Conservation (phyloP, 1,140 invertebrate species). For the Lasioglossum baleicum region DNA sequence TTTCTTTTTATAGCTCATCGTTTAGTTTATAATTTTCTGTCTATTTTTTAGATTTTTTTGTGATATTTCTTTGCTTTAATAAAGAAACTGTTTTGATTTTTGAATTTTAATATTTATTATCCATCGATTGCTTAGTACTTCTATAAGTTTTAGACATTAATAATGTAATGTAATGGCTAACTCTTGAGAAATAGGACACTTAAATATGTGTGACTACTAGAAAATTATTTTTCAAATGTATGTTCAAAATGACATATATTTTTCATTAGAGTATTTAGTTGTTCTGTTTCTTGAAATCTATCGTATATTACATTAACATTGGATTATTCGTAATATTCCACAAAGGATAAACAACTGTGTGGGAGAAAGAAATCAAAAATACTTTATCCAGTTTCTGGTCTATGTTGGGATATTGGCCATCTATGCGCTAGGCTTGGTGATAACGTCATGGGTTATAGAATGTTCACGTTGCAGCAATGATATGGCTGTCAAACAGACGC, state of each 20-base stretch:
- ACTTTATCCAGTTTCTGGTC: constrained; percentile 95
- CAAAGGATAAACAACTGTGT: constrained; percentile 96
- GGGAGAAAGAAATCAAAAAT: constrained; percentile 96
- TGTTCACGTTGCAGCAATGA: constrained; percentile 86
- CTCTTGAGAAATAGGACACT: background rate
- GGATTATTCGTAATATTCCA: constrained; percentile 52
- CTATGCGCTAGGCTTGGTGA: constrained; percentile 87
- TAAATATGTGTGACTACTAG: background rate
- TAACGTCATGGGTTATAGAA: constrained; percentile 88
- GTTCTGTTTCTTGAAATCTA: background rate
- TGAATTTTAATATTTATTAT: constrained; percentile 11
- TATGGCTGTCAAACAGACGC: constrained; percentile 85
- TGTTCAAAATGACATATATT: background rate
- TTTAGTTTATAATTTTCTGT: constrained; percentile 19
- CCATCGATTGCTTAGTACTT: background rate
- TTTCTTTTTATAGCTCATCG: background rate
- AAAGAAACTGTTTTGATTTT: background rate
- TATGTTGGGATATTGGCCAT: constrained; percentile 85
- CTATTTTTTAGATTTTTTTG: constrained; percentile 2
- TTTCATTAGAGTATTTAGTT: background rate
- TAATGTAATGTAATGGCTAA: background rate
- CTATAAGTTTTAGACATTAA: background rate
- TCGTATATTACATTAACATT: constrained; percentile 7
- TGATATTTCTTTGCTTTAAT: constrained; percentile 4
- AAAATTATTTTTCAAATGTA: too few species aligned